These are phyloP conservation scores for Ia io DNA, from an alignment of 2,113 vertebrate genomes.

Conservation along the genomic window DNA sequence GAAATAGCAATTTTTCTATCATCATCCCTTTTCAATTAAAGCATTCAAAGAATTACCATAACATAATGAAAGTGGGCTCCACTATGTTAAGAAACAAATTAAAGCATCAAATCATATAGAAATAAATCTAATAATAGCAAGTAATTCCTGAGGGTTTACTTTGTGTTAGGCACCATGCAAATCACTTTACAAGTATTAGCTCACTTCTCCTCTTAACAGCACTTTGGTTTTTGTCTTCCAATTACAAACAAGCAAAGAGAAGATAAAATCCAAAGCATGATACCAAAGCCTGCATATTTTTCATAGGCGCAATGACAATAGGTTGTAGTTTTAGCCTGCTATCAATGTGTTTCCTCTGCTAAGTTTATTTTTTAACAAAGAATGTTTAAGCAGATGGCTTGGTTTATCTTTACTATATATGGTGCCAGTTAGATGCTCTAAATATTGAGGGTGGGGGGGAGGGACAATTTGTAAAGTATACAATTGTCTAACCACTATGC, in stretches of 20 bases:
- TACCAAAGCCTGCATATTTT: not conserved
- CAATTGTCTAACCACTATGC: not conserved
- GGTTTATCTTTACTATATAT: not conserved
- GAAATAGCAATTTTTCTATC: not conserved
- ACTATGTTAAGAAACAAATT: not conserved
- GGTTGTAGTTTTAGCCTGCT: not conserved
- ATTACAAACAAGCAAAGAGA: not conserved
- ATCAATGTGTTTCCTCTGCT: not conserved
- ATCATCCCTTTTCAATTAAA: not conserved
- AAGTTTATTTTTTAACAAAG: not conserved
- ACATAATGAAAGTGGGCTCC: not conserved
- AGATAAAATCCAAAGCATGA: not conserved
- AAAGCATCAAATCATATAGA: not conserved
- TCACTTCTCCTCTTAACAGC: not conserved
- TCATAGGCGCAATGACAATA: not conserved
- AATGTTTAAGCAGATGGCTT: not conserved
- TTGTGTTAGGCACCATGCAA: not conserved
- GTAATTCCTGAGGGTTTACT: not conserved
- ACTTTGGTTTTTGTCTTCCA: not conserved
- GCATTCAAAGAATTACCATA: not conserved
- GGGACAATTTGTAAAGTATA: not conserved
- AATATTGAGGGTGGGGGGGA: not conserved
- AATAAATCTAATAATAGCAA: not conserved
- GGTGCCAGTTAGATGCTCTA: not conserved
- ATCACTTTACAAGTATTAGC: not conserved